phyloP scores from a whole-genome alignment of 2,888 invertebrate species.

The Atherix ibis region DNA sequence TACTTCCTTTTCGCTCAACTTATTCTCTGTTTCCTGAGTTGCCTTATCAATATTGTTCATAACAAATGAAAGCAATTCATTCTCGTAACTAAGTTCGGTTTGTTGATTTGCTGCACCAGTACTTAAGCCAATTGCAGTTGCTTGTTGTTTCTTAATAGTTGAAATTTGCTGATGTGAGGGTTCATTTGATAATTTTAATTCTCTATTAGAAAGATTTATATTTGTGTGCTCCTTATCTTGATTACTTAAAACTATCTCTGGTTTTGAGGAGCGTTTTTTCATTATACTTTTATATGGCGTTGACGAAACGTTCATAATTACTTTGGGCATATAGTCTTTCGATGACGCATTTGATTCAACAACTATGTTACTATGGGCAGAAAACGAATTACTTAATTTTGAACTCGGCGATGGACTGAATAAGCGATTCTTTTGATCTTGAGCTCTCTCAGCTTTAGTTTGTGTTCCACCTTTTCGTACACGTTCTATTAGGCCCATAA shows the following conservation, averaged over 20 bases:
- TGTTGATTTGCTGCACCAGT: neutral
- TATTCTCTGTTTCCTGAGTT: constrained; percentile 16
- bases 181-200: neutral
- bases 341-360: constrained; percentile 9
- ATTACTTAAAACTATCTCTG: constrained; percentile 4
- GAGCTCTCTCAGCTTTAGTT: constrained; percentile 48
- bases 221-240: constrained; percentile 3
- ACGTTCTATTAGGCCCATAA: constrained; percentile 56
- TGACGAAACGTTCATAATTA: constrained; percentile 19
- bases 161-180: neutral
- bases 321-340: constrained; percentile 18
- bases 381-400: constrained; percentile 1
- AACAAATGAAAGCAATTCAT: constrained; percentile 19
- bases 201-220: constrained; percentile 6
- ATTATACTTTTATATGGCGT: constrained; percentile 17
- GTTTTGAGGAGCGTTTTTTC: constrained; percentile 10
- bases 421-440: constrained; percentile 46
- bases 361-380: neutral
- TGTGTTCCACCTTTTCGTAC: constrained; percentile 54
- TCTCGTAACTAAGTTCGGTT: constrained; percentile 14
- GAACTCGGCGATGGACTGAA: constrained; percentile 16
- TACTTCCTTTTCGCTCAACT: constrained; percentile 11
- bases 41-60: constrained; percentile 19
- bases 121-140: neutral
- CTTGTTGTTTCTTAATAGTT: neutral